Percentiles rank a stretch among this genome's conserved stretches.
These are phyloP conservation scores for Pseudonaja textilis DNA, from an alignment of 2,113 vertebrate genomes.

Conservation along the genomic window DNA sequence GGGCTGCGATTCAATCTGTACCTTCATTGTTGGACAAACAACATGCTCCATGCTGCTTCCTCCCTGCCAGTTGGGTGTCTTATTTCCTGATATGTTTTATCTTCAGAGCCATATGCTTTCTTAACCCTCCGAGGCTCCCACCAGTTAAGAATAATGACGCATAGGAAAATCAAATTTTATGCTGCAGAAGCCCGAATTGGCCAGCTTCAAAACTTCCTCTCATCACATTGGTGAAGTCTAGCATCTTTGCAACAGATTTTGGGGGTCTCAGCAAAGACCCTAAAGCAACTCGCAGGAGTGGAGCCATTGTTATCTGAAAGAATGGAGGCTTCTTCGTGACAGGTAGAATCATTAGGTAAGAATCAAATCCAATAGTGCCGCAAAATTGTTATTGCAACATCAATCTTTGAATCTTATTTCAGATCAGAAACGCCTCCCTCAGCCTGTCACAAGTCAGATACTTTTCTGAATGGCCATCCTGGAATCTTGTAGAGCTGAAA, in stretches of 20 bases:
- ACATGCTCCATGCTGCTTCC: neutral
- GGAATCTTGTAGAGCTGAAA: neutral
- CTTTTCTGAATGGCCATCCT: neutral
- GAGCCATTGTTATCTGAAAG: neutral
- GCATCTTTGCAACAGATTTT: neutral
- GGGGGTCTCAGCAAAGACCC: neutral
- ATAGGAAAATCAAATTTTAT: slow-evolving; percentile 13
- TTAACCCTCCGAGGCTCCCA: neutral
- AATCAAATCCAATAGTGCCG: neutral
- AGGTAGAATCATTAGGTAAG: neutral
- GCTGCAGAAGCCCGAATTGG: neutral
- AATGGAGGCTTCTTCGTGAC: neutral
- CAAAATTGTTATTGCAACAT: neutral
- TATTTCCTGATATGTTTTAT: slow-evolving; percentile 8
- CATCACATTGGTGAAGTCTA: neutral
- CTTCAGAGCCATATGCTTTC: neutral
- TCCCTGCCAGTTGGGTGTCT: neutral
- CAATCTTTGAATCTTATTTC: neutral
- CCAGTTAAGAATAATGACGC: neutral
- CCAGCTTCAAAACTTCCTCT: neutral
- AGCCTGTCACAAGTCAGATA: neutral
- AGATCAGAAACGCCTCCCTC: neutral
- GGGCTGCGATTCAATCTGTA: slow-evolving; percentile 9
- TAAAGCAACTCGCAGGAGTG: neutral
- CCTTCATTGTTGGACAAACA: slow-evolving; percentile 16